phyloP scores from a whole-genome alignment of 2,888 invertebrate genomes.

The Ennomos quercinarius region DNA sequence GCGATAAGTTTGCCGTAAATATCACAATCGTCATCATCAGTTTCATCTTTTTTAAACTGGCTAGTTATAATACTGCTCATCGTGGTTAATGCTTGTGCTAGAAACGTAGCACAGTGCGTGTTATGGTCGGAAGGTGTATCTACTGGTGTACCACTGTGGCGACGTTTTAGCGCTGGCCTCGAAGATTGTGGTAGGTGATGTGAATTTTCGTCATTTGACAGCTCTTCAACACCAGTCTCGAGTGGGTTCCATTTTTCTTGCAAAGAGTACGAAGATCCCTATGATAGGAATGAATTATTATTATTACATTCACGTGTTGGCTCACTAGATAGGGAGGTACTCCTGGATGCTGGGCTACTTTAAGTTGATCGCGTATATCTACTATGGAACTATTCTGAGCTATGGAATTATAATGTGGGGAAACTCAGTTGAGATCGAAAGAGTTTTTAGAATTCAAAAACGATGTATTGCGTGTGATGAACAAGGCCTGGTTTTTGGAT shows the following conservation, averaged over 20 bases:
- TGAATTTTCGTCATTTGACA: conserved; percentile 2
- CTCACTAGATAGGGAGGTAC: too few species aligned
- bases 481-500: too few species aligned
- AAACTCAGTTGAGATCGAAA: too few species aligned
- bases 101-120: conserved; percentile 2
- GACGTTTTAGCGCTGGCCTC: conserved; percentile 3
- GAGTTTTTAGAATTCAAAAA: too few species aligned
- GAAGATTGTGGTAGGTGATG: neutral
- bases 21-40: conserved; percentile 14
- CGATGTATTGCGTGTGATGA: too few species aligned
- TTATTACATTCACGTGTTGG: too few species aligned
- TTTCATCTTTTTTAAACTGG: neutral
- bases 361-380: neutral
- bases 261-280: conserved; percentile 11
- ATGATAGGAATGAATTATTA: neutral
- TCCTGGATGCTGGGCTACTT: too few species aligned
- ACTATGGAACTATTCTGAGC: too few species aligned
- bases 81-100: conserved; percentile 9
- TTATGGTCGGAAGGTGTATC: neutral
- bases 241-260: conserved; percentile 22
- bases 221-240: conserved; percentile 12
- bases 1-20: conserved; percentile 15
- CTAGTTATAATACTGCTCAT: neutral
- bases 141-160: neutral
- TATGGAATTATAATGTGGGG: too few species aligned